Evolutionary conservation across 2,113 vertebrate species (phyloP).

Genomic region (Indicator indicator): DNA sequence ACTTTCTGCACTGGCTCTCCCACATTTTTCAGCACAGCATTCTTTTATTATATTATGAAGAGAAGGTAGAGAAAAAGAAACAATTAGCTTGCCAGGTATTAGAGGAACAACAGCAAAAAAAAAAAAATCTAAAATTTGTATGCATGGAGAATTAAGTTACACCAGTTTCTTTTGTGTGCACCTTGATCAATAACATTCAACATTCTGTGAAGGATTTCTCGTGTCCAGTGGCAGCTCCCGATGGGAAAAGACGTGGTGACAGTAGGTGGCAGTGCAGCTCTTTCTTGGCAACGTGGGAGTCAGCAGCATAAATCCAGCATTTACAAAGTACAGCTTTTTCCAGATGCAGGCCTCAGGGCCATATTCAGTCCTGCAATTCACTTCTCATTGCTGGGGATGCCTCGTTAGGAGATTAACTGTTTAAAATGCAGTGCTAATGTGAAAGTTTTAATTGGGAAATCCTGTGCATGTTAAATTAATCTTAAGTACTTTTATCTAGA

Average conservation of each 20-base stretch:
- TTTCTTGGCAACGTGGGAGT: constrained; percentile 3
- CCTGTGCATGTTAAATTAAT: constrained; percentile 74
- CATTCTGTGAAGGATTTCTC: not conserved
- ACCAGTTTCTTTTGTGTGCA: not conserved
- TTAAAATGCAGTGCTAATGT: constrained; percentile 75
- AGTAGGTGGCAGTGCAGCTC: constrained; percentile 80
- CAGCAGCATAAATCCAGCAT: constrained; percentile 6
- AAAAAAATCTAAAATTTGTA: not conserved
- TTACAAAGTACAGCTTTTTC: constrained; percentile 28
- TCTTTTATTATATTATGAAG: not conserved
- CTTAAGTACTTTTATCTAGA: constrained; percentile 75
- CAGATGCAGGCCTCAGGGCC: constrained; percentile 72
- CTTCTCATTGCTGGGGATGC: constrained; percentile 69
- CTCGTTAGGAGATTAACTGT: constrained; percentile 76
- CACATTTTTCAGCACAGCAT: not conserved
- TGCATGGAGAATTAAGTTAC: not conserved
- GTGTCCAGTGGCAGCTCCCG: not conserved
- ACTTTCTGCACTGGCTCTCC: not conserved
- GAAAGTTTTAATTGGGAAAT: constrained; percentile 79
- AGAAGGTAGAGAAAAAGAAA: not conserved
- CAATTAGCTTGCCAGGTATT: not conserved
- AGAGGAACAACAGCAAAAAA: not conserved
- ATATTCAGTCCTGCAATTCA: constrained; percentile 59
- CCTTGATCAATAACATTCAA: not conserved
- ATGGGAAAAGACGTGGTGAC: not conserved